Conservation (phyloP, 1,140 invertebrate genomes). For the Drosophila biarmipes region DNA sequence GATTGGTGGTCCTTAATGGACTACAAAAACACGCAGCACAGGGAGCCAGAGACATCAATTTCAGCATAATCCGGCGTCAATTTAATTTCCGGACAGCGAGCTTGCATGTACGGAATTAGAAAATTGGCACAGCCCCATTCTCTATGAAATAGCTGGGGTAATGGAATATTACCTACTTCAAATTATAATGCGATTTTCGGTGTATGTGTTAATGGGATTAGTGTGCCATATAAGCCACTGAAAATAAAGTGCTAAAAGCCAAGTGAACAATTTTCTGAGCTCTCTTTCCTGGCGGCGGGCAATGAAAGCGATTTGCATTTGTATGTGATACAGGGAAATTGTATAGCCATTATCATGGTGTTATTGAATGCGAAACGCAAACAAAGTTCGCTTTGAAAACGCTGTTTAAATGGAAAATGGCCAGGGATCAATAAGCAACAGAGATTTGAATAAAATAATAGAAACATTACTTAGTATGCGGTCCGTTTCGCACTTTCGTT, state of each 20-base stretch:
- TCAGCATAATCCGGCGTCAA: conserved; percentile 54
- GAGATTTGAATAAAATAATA: conserved; percentile 2
- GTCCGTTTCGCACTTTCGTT: background rate
- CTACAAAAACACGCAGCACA: background rate
- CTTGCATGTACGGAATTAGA: conserved; percentile 48
- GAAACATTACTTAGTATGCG: background rate
- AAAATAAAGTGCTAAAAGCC: conserved; percentile 50
- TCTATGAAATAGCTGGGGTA: conserved; percentile 15
- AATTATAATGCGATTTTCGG: conserved; percentile 42
- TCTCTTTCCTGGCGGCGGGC: conserved; percentile 1
- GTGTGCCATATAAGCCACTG: conserved; percentile 18
- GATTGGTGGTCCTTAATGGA: conserved; percentile 24
- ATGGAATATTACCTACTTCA: conserved; percentile 52
- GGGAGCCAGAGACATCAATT: conserved; percentile 46
- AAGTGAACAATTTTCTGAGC: conserved; percentile 20
- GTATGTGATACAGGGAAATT: conserved; percentile 17
- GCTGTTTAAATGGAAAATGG: background rate
- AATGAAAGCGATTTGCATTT: conserved; percentile 31
- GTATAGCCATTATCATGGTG: background rate
- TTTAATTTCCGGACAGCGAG: conserved; percentile 68
- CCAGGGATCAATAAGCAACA: too few species aligned
- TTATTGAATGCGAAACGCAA: conserved; percentile 6
- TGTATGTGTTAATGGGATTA: conserved; percentile 65
- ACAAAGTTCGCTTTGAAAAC: conserved; percentile 1
- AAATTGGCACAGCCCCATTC: conserved; percentile 23